A percentile compares a stretch with the other conserved stretches of the same genome.
phyloP scores from a whole-genome alignment of 2,797 vertebrate species.

The Sebastes steindachneri region DNA sequence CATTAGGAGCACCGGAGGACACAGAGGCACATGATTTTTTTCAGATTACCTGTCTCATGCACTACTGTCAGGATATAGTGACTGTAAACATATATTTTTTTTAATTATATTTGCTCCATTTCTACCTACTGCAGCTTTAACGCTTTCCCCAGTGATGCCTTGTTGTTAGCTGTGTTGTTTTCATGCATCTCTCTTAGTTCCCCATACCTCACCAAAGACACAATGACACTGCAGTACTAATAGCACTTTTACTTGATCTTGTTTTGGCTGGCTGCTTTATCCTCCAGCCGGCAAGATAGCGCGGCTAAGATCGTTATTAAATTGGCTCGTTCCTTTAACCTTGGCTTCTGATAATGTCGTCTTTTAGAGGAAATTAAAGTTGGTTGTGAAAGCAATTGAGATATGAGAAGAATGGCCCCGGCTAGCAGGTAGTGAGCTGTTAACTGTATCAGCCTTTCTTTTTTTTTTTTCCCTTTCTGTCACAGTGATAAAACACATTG shows the following conservation, averaged over 20 bases:
- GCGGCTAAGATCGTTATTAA: conserved; percentile 72
- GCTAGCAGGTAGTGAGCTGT: conserved; percentile 56
- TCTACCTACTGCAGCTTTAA: neutral
- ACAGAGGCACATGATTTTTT: too few species aligned
- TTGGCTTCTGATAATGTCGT: conserved; percentile 80
- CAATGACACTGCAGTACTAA: conserved; percentile 62
- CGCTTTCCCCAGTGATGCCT: conserved; percentile 2
- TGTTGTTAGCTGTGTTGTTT: conserved; percentile 20
- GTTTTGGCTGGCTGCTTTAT: conserved; percentile 74
- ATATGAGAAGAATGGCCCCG: conserved; percentile 67
- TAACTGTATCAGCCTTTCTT: conserved; percentile 44
- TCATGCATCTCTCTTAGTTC: conserved; percentile 27
- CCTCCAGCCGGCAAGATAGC: conserved; percentile 63
- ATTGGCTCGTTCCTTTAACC: conserved; percentile 79
- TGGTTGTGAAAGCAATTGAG: conserved; percentile 71
- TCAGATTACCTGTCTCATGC: too few species aligned
- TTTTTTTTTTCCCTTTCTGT: neutral
- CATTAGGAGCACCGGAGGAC: too few species aligned
- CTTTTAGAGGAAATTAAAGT: conserved; percentile 83
- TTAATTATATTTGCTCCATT: too few species aligned
- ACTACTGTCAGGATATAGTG: too few species aligned
- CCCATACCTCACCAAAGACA: conserved; percentile 50
- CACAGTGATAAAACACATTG: conserved; percentile 57
- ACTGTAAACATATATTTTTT: too few species aligned
- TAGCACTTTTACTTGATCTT: conserved; percentile 66